These are phyloP conservation scores for Hydractinia symbiolongicarpus DNA, from an alignment of 30 jellyfish, hydroid and myxozoan species.

Conservation along the genomic window DNA sequence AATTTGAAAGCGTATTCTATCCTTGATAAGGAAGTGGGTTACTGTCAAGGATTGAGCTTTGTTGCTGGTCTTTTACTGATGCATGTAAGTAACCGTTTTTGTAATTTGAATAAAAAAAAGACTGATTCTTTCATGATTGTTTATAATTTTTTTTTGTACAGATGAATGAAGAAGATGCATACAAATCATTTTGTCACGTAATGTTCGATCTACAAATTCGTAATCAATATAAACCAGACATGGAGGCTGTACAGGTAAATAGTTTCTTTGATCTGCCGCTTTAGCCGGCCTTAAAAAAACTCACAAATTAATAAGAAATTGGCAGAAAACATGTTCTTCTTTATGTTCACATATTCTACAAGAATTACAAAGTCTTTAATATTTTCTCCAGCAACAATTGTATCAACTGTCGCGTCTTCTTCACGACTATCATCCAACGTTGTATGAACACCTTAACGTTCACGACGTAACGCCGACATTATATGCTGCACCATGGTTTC, in stretches of 20 bases:
- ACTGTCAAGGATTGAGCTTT: slow-evolving; percentile 98
- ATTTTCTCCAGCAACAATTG: slow-evolving; percentile 79
- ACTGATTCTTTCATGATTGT: background rate
- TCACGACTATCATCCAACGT: slow-evolving; percentile 82
- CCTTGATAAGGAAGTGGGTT: slow-evolving; percentile 94
- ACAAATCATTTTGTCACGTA: slow-evolving; percentile 66
- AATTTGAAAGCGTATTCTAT: slow-evolving; percentile 70
- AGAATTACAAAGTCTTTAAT: background rate
- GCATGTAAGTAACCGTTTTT: slow-evolving; percentile 67
- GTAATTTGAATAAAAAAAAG: background rate
- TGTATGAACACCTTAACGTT: slow-evolving; percentile 72
- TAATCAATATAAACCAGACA: slow-evolving; percentile 89
- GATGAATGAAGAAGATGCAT: slow-evolving; percentile 95
- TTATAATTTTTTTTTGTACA: slow-evolving; percentile 9
- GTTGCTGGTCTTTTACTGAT: slow-evolving; percentile 93
- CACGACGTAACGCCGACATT: slow-evolving; percentile 98
- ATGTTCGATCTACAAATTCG: slow-evolving; percentile 86
- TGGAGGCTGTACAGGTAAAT: slow-evolving; percentile 89
- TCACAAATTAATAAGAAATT: no score
- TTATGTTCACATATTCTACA: no score
- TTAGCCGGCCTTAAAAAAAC: background rate
- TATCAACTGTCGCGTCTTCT: slow-evolving; percentile 89
- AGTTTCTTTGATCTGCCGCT: background rate
- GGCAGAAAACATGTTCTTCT: no score
- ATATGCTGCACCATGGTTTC: slow-evolving; percentile 99